Evolutionary conservation across 2,797 vertebrate species (phyloP), one percentile per base, ranked within the genome.

Genomic region (Coregonus suidteri): DNA sequence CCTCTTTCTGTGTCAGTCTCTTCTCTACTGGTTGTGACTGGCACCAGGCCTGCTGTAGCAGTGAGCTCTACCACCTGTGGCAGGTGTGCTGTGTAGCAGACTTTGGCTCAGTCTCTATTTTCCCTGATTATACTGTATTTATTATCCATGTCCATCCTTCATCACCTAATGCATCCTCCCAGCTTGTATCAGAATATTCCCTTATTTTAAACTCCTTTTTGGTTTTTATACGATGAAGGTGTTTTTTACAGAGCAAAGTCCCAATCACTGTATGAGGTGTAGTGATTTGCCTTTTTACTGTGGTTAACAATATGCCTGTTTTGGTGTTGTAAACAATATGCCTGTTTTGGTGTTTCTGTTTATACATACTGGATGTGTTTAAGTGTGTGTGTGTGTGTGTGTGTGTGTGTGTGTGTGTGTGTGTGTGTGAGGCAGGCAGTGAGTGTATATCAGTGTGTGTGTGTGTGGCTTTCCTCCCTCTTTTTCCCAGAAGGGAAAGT

Each of bases 401-500:
- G 47, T 51, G 47, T 51, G 47, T 51, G 47, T 34, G 18, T 66
- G 59, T 59, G 73, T 77, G 73, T 78, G 75, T 68, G 71, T 52
- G 77, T 71, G 31, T 25, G 47, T 51, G 11, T 3, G 47, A 51
- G 47, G 47, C 47, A 64, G 74, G 73, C 71, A 68, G 53, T 82
- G 83, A 52, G 51, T 52, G 51, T 52, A 11, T 52, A 14, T 52
- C 1, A 13, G 51, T 52, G 51, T 16, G 52, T 1, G 47, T 1
- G 47, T 51, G 47, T 95, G 94, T 95, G 94, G 94, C 88, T 91
- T 91, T 87, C 91, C 90, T 93, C 25, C 86, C 76, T 91, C 81
- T 86, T 88, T 81, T 94, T 95, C 92, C 93, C 90, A 93, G 93
- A 94, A 94, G 93, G 92, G 90, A 93, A 94, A 89, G 90, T 91